Percentiles rank a stretch among this genome's conserved stretches.
phyloP scores from a whole-genome alignment of 30 jellyfish, hydroid and myxozoan species.

The Aurelia aurita region DNA sequence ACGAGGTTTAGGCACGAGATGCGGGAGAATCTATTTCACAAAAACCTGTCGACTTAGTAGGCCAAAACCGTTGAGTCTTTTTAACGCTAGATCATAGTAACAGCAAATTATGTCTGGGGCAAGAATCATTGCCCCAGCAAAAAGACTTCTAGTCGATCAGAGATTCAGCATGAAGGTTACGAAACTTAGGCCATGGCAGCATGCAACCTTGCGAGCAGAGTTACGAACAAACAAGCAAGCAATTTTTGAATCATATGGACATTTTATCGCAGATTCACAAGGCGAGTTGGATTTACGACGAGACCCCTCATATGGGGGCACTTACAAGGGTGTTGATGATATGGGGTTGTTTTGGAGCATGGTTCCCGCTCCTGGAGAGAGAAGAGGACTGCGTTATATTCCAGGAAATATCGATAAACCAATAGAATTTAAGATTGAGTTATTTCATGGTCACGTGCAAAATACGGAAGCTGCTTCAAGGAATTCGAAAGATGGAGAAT shows the following conservation, averaged over 20 bases:
- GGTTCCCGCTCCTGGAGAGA: constrained; percentile 69
- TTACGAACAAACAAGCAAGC: constrained; percentile 1
- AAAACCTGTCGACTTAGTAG: too few relatives aligned
- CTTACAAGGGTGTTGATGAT: constrained; percentile 64
- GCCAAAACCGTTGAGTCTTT: too few relatives aligned
- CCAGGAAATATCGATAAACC: constrained; percentile 46
- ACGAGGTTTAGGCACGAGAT: too few relatives aligned
- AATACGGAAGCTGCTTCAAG: constrained; percentile 1
- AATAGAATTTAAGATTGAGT: constrained; percentile 14
- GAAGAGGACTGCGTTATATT: constrained; percentile 48
- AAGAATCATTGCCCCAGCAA: constrained; percentile 33
- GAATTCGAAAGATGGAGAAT: not conserved
- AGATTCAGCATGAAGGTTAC: constrained; percentile 12
- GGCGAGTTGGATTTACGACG: constrained; percentile 46
- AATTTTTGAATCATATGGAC: constrained; percentile 54
- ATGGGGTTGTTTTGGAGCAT: constrained; percentile 88
- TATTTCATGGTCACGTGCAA: constrained; percentile 44
- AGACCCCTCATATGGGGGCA: constrained; percentile 80
- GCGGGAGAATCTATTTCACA: too few relatives aligned
- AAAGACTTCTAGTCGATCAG: constrained; percentile 48
- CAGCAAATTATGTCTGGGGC: constrained; percentile 9
- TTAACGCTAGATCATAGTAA: too few relatives aligned
- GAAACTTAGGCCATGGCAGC: constrained; percentile 44
- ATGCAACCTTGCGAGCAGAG: constrained; percentile 53
- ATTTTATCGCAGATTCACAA: constrained; percentile 61